Conservation (phyloP, 2,113 vertebrate genomes). For the Equus quagga region DNA sequence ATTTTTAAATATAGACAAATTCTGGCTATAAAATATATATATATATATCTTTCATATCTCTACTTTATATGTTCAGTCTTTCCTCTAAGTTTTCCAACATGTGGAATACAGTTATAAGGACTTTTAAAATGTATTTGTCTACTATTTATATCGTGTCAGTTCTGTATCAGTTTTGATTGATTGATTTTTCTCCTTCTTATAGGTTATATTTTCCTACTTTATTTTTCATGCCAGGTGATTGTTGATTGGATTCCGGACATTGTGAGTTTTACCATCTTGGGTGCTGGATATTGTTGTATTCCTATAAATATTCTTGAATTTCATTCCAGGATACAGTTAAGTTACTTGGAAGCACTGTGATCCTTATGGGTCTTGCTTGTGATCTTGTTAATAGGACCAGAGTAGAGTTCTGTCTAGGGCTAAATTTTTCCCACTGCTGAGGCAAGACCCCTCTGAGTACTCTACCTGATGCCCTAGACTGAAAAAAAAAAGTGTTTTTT, state of each 20-base stretch:
- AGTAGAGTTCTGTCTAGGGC: background rate
- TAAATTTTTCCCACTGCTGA: background rate
- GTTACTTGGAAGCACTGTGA: background rate
- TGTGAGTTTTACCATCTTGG: background rate
- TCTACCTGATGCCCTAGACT: background rate
- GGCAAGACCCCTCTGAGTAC: background rate
- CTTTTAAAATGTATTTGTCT: background rate
- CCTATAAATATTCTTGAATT: background rate
- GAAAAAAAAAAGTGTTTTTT: background rate
- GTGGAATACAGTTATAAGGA: background rate
- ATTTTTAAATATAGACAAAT: too few relatives aligned
- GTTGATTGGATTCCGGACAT: background rate
- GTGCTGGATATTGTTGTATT: background rate
- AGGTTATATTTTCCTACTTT: background rate
- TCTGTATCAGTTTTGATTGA: background rate
- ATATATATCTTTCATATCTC: background rate
- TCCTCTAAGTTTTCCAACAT: background rate
- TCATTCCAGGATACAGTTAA: background rate
- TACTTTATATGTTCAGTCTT: background rate
- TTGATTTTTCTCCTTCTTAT: background rate
- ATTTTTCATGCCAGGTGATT: background rate
- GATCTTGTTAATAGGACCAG: background rate
- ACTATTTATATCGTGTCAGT: background rate
- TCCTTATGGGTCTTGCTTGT: background rate
- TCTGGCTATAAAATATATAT: too few relatives aligned